Percentiles rank a stretch among this genome's conserved stretches.
Conservation (phyloP, 2,113 vertebrate genomes). For the Rhea pennata region DNA sequence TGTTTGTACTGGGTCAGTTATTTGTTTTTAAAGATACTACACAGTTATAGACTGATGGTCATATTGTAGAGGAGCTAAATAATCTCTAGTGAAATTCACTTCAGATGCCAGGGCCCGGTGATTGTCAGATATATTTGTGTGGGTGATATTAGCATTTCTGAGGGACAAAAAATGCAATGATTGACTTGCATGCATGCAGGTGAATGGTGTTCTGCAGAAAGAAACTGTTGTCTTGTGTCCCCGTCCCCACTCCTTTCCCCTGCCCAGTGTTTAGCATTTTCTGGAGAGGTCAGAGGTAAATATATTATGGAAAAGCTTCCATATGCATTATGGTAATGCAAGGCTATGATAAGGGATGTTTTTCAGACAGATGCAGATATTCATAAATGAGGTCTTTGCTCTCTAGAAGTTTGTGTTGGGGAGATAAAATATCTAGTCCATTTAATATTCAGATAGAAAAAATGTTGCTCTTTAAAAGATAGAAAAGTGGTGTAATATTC, state of each 20-base stretch:
- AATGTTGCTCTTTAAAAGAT: background rate
- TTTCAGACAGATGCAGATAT: background rate
- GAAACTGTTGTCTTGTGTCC: too few relatives aligned
- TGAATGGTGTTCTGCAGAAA: background rate
- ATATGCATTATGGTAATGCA: background rate
- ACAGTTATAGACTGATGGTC: background rate
- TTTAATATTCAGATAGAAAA: background rate
- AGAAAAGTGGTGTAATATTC: background rate
- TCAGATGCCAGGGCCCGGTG: background rate
- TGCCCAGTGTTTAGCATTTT: background rate
- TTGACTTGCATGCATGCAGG: background rate
- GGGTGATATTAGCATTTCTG: background rate
- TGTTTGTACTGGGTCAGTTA: background rate
- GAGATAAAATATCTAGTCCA: background rate
- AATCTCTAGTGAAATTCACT: background rate
- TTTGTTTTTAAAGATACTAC: background rate
- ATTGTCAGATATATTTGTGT: background rate
- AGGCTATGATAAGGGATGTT: background rate
- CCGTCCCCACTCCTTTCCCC: too few relatives aligned
- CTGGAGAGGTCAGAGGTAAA: background rate
- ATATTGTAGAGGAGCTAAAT: background rate
- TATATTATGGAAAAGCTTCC: background rate
- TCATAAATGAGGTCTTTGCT: background rate
- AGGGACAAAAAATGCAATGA: fast-evolving
- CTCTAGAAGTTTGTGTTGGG: background rate